Evolutionary conservation across 2,888 invertebrate species (phyloP), one percentile per base, ranked within the genome.

Genomic region (Drosophila acutilabella): DNA sequence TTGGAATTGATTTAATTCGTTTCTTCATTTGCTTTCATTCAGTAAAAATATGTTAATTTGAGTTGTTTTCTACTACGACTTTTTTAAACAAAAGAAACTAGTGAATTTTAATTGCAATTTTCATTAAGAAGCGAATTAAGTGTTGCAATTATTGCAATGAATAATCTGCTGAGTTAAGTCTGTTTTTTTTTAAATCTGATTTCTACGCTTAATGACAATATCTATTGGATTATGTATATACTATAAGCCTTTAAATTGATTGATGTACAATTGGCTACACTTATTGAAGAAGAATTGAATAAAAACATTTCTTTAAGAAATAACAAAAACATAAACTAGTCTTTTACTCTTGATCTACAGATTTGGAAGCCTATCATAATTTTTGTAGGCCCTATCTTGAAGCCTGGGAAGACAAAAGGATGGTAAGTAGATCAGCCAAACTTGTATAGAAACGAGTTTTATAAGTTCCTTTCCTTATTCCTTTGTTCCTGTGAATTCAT

Each of bases 31-130:
- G 26, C n/a, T 44, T 59, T 58, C 23, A 48, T 50, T 66, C 56
- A 23, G 54, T 50, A 30, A 52, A 51, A 51, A 23, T 33, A 62
- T 57, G 69, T 23, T 52, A 64, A 70, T 70, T 57, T 16, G 8
- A 8, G 5, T n/a, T 2, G 50, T 26, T 40, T 23, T 13, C 11
- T 11, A 4, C 4, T 14, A 20, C 20, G 13, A 13, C 14, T 45
- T 26, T 44, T 13, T 7, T 4, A 36, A 30, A 1, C 13, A 33
- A 33, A 48, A 33, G 6, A 4, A 51, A 45, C 6, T 1, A 10
- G 18, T 18, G 18, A n/a, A 54, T 16, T 40, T 8, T 18, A 8
- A 11, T 23, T 1, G 14, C 36, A 14, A 10, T 2, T 33, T 14
- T 7, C 8, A 11, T 11, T 36, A 11, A 13, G 13, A 36, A 14